Evolutionary conservation across 2,888 invertebrate species (phyloP).

Genomic region (Cetonia aurata): DNA sequence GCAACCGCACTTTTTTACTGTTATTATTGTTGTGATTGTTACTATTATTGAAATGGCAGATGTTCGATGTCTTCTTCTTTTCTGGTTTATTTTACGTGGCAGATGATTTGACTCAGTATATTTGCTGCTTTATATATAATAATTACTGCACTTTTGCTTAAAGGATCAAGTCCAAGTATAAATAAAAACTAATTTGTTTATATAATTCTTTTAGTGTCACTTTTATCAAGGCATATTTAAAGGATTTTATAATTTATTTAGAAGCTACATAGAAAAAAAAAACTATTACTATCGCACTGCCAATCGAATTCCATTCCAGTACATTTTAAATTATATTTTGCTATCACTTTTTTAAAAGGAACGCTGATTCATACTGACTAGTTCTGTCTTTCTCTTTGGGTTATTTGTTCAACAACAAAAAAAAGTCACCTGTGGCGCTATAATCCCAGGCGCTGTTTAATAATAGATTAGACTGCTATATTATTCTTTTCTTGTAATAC

Average conservation of each 20-base stretch:
- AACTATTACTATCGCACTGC: not conserved
- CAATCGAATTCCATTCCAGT: not conserved
- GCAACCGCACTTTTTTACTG: slow-evolving; percentile 39
- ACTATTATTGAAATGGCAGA: slow-evolving; percentile 33
- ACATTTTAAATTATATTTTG: not conserved
- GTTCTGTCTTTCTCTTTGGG: slow-evolving; percentile 2
- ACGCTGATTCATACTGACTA: slow-evolving; percentile 17
- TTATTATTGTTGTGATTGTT: slow-evolving; percentile 26
- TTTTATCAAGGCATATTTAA: too few relatives aligned
- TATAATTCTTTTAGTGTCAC: not conserved
- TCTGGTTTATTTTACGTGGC: not conserved
- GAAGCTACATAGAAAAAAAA: not conserved
- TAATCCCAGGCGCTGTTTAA: slow-evolving; percentile 31
- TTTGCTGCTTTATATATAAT: not conserved
- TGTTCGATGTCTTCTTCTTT: slow-evolving; percentile 16
- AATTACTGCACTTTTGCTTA: not conserved
- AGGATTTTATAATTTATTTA: too few relatives aligned
- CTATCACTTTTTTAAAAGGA: slow-evolving; percentile 1
- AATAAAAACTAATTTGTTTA: not conserved
- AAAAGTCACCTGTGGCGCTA: slow-evolving; percentile 38
- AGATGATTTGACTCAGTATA: not conserved
- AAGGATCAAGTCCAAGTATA: not conserved
- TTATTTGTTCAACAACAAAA: slow-evolving; percentile 25
- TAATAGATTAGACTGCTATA: slow-evolving; percentile 37
- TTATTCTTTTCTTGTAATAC: slow-evolving; percentile 36